Evolutionary conservation across 1,140 invertebrate species (phyloP).

Genomic region (Samia ricini): DNA sequence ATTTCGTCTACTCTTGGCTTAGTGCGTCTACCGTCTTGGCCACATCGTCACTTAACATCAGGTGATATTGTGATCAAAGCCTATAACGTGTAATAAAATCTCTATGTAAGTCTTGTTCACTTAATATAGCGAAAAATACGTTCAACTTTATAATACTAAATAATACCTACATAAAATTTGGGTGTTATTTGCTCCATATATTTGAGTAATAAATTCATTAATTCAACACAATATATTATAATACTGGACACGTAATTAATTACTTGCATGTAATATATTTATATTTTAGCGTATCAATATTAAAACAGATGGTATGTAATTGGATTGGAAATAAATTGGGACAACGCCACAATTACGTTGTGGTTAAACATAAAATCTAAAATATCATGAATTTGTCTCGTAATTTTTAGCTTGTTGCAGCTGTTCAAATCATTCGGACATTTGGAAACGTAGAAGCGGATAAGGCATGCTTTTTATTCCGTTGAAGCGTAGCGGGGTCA

Average conservation of each 20-base stretch:
- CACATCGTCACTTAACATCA: too few species aligned
- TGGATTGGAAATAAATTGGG: not conserved
- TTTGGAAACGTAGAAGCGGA: conserved; percentile 42
- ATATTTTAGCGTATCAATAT: not conserved
- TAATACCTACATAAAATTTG: not conserved
- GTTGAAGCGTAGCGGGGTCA: conserved; percentile 68
- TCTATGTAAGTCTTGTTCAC: too few species aligned
- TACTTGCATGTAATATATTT: not conserved
- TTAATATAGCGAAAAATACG: too few species aligned
- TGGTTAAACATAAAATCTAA: conserved; percentile 1
- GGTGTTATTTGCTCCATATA: not conserved
- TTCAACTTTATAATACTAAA: too few species aligned
- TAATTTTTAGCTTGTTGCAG: conserved; percentile 6
- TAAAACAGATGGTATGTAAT: not conserved
- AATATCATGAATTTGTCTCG: not conserved
- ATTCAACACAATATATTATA: not conserved
- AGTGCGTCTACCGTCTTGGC: too few species aligned
- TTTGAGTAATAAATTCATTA: not conserved
- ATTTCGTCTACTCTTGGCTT: too few species aligned
- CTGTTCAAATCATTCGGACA: conserved; percentile 21
- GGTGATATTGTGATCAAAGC: too few species aligned
- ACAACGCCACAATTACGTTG: not conserved
- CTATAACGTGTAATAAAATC: too few species aligned
- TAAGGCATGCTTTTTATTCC: conserved; percentile 52
- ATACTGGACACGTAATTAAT: not conserved